Conservation (phyloP, 2,113 vertebrate species). For the Lophochroa leadbeateri region DNA sequence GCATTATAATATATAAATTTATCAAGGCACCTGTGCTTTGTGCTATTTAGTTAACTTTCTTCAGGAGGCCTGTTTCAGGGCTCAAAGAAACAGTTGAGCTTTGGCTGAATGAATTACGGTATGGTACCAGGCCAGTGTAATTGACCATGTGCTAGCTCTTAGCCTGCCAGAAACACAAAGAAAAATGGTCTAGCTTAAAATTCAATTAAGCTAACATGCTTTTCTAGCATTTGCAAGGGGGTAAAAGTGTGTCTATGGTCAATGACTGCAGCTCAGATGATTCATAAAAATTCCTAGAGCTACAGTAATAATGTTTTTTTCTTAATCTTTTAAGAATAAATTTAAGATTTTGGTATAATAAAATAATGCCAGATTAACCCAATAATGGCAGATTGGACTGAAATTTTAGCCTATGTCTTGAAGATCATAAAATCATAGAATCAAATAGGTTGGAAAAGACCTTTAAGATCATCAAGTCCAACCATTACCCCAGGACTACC, state of each 20-base stretch:
- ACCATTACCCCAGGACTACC: background rate
- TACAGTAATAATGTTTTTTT: background rate
- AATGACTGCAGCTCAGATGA: background rate
- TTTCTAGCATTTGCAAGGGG: background rate
- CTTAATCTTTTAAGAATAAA: background rate
- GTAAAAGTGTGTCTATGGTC: background rate
- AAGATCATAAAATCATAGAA: background rate
- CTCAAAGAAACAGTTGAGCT: background rate
- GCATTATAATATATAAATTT: background rate
- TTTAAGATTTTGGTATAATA: background rate
- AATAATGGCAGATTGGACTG: background rate
- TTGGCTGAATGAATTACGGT: background rate
- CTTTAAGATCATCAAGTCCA: background rate
- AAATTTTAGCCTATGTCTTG: background rate
- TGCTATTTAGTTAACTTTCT: background rate
- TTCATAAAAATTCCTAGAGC: background rate
- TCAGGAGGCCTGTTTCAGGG: background rate
- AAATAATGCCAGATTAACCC: background rate
- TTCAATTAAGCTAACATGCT: background rate
- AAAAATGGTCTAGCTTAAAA: constrained; percentile 26
- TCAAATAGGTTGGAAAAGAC: background rate
- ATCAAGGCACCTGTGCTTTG: background rate
- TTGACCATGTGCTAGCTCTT: background rate
- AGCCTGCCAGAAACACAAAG: background rate
- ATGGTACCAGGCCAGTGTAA: background rate